These are phyloP conservation scores for Sebastes steindachneri DNA, from an alignment of 2,797 vertebrate genomes.

Conservation along the genomic window DNA sequence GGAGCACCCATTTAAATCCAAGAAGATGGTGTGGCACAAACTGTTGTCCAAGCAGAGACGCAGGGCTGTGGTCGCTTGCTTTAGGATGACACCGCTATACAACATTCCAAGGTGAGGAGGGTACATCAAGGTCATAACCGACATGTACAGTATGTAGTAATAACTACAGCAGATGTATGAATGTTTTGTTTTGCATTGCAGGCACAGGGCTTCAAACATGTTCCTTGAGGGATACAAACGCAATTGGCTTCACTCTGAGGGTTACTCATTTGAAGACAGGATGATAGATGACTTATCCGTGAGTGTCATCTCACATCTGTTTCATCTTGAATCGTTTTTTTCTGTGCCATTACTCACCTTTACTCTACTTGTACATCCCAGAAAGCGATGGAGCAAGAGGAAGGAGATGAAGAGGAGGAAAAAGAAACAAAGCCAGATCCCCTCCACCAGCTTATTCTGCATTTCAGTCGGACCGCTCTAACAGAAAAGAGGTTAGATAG, in stretches of 20 bases:
- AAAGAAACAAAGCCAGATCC: conserved; percentile 92
- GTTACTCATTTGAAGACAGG: conserved; percentile 93
- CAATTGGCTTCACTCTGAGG: conserved; percentile 90
- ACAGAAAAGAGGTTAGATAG: conserved; percentile 91
- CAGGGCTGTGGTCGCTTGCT: conserved; percentile 93
- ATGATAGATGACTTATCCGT: conserved; percentile 96
- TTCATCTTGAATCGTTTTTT: background rate
- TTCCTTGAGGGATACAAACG: conserved; percentile 93
- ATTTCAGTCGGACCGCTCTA: conserved; percentile 94
- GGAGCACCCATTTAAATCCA: conserved; percentile 94
- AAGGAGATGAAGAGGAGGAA: conserved; percentile 91
- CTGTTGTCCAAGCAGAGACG: conserved; percentile 94
- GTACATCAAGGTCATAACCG: background rate
- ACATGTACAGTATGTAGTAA: background rate
- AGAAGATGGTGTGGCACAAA: conserved; percentile 96
- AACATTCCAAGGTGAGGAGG: conserved; percentile 89
- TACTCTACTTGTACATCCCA: conserved; percentile 36
- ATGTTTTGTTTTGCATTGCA: conserved; percentile 51
- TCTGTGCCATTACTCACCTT: background rate
- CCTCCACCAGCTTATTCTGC: conserved; percentile 94
- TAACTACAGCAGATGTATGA: background rate
- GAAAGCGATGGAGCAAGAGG: conserved; percentile 91
- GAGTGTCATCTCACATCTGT: conserved; percentile 55
- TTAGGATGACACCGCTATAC: conserved; percentile 95
- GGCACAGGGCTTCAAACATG: conserved; percentile 95